Evolutionary conservation across 2,888 invertebrate genomes (phyloP).

Genomic region (Andrena praecox): DNA sequence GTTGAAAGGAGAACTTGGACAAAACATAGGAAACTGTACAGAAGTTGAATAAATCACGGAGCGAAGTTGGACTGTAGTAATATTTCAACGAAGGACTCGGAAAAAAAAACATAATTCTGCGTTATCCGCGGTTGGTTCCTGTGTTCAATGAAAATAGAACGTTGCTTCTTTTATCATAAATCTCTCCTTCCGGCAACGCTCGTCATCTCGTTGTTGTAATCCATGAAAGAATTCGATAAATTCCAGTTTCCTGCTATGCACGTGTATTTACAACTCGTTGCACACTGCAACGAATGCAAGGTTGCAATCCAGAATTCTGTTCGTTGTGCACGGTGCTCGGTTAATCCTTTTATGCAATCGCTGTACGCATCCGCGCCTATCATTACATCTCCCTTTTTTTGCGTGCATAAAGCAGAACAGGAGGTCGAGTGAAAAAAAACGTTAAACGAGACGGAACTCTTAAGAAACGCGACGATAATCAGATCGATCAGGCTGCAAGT

Average conservation of each 20-base stretch:
- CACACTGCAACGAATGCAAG: slow-evolving; percentile 27
- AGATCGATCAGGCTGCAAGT: slow-evolving; percentile 10
- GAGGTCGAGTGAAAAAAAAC: background rate
- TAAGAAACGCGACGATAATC: background rate
- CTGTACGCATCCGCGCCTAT: slow-evolving; percentile 39
- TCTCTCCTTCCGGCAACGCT: background rate
- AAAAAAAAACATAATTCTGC: background rate
- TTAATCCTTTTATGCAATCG: slow-evolving; percentile 53
- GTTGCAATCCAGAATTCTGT: slow-evolving; percentile 17
- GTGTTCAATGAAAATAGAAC: slow-evolving; percentile 4
- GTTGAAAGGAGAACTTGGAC: no score
- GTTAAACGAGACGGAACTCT: background rate
- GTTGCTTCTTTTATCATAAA: background rate
- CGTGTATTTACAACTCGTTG: slow-evolving; percentile 41
- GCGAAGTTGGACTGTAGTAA: background rate
- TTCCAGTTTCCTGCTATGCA: slow-evolving; percentile 5
- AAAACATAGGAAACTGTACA: background rate
- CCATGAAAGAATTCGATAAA: slow-evolving; percentile 27
- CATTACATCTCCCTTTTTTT: slow-evolving; percentile 39
- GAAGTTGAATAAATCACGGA: background rate
- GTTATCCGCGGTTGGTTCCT: background rate
- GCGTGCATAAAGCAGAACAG: background rate
- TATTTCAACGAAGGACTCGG: background rate
- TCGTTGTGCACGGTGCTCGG: background rate
- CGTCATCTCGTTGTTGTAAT: slow-evolving; percentile 1